Conservation (phyloP, 1,140 invertebrate genomes). For the Polypedilum pembai region DNA sequence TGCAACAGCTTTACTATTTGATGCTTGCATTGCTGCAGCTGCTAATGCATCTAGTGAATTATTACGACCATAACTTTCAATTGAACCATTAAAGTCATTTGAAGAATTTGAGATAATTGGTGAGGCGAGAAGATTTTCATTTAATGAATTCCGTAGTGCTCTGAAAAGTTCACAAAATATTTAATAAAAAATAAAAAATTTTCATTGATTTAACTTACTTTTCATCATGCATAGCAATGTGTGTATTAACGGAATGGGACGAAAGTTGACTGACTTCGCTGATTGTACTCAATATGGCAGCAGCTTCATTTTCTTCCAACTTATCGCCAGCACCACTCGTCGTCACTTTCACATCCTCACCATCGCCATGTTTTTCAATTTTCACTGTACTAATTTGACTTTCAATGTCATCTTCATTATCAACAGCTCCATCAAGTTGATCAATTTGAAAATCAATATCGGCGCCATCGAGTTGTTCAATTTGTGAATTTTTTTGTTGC, state of each 20-base stretch:
- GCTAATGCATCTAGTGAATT: background rate
- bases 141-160: background rate
- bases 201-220: too few relatives aligned
- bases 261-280: background rate
- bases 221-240: background rate
- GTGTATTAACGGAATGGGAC: background rate
- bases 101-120: slow-evolving; percentile 7
- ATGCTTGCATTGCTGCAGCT: slow-evolving; percentile 3
- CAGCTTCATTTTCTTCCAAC: slow-evolving; percentile 2
- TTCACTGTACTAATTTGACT: slow-evolving; percentile 25
- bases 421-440: slow-evolving; percentile 27
- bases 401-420: slow-evolving; percentile 24
- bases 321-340: slow-evolving; percentile 5
- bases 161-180: background rate
- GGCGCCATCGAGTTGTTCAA: background rate
- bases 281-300: background rate
- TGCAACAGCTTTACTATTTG: background rate
- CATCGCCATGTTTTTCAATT: slow-evolving; percentile 18
- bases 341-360: background rate
- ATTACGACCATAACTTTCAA: background rate
- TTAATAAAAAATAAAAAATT: too few relatives aligned
- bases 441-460: slow-evolving; percentile 20
- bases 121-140: slow-evolving; percentile 14
- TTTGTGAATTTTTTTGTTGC: slow-evolving; percentile 9
- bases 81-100: background rate